Conservation (phyloP, 2,797 vertebrate genomes). For the Bradypodion pumilum region DNA sequence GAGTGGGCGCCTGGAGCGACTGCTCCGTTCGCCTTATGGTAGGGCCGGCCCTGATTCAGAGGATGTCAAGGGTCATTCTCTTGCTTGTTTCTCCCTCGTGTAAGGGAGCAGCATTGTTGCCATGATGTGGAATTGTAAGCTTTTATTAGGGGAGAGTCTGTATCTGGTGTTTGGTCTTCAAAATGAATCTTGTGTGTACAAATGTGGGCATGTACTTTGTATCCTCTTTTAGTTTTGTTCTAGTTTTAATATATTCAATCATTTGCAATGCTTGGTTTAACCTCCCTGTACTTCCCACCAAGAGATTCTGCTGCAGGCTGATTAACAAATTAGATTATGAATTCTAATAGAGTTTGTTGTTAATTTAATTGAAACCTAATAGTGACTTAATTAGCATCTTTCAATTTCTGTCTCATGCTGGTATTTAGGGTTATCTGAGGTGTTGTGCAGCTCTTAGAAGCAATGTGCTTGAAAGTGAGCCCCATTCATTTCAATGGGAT, state of each 20-base stretch:
- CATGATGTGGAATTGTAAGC: too few species aligned
- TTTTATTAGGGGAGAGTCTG: neutral
- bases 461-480: neutral
- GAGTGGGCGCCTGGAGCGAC: too few species aligned
- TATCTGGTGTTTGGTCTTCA: neutral
- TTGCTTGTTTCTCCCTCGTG: too few species aligned
- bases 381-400: slow-evolving; percentile 31
- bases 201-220: neutral
- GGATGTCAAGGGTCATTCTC: too few species aligned
- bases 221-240: neutral
- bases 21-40: too few species aligned
- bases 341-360: slow-evolving; percentile 29
- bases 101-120: neutral
- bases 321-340: slow-evolving; percentile 40
- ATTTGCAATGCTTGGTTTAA: slow-evolving; percentile 32
- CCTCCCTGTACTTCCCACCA: slow-evolving; percentile 9
- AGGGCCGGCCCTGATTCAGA: too few species aligned
- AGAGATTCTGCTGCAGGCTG: slow-evolving; percentile 20
- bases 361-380: slow-evolving; percentile 42
- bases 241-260: slow-evolving; percentile 15
- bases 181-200: neutral
- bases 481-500: neutral
- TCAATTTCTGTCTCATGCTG: neutral
- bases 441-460: neutral
- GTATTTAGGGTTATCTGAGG: slow-evolving; percentile 20